These are phyloP conservation scores for Hipparchia semele DNA, from an alignment of 2,888 invertebrate species.

Conservation along the genomic window DNA sequence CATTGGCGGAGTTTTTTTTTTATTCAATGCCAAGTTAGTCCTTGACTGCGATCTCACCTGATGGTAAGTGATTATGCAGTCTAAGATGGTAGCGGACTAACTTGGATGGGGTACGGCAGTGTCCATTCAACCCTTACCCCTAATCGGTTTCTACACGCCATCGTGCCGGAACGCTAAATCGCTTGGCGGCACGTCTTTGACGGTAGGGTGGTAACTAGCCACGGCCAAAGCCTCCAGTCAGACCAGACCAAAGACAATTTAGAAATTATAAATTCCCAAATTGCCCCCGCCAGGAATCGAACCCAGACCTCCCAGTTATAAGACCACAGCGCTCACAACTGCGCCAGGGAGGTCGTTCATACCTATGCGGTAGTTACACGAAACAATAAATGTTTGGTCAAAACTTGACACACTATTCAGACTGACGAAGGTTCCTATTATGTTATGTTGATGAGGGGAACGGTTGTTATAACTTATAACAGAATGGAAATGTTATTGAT, in stretches of 20 bases:
- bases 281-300: too few species aligned
- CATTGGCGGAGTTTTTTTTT: too few species aligned
- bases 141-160: not conserved
- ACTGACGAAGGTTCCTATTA: slow-evolving; percentile 25
- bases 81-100: not conserved
- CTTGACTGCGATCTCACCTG: not conserved
- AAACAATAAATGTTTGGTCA: not conserved
- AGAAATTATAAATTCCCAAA: too few species aligned
- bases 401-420: slow-evolving; percentile 10
- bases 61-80: not conserved
- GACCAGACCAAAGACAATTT: too few species aligned
- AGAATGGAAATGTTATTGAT: slow-evolving; percentile 19
- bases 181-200: not conserved
- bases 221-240: too few species aligned
- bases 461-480: not conserved
- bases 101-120: too few species aligned
- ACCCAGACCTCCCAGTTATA: too few species aligned
- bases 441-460: slow-evolving; percentile 20
- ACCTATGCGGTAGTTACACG: not conserved
- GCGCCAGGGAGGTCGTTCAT: too few species aligned
- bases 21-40: not conserved
- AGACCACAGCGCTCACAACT: too few species aligned
- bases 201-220: not conserved
- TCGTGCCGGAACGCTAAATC: not conserved
- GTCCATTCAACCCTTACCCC: too few species aligned